Percentiles rank a stretch among this genome's conserved stretches.
These are phyloP conservation scores for Galemys pyrenaicus DNA, from an alignment of 2,113 vertebrate genomes.

Conservation along the genomic window DNA sequence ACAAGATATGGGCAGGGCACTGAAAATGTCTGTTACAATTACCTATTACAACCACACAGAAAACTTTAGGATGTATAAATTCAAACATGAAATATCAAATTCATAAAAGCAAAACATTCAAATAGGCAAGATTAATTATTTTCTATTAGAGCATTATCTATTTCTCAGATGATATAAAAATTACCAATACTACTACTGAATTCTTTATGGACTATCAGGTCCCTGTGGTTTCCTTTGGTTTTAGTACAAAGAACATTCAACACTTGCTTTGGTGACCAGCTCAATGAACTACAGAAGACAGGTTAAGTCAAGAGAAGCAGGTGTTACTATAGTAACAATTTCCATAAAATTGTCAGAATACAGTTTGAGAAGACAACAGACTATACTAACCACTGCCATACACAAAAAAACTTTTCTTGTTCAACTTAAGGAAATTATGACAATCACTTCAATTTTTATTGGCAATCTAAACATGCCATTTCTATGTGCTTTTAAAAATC, in stretches of 20 bases:
- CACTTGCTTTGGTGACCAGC: not conserved
- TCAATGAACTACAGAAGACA: not conserved
- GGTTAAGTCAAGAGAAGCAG: too few relatives aligned
- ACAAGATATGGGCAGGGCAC: not conserved
- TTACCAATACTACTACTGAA: not conserved
- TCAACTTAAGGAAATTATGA: not conserved
- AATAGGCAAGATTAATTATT: not conserved
- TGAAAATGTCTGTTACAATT: not conserved
- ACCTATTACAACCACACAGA: not conserved
- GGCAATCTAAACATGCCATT: constrained; percentile 33
- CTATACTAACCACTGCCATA: not conserved
- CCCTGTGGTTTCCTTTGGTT: not conserved
- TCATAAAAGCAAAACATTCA: not conserved
- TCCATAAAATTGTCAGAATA: not conserved
- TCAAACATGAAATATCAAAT: not conserved
- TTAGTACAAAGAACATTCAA: not conserved
- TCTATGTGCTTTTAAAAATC: constrained; percentile 15
- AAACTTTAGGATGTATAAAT: not conserved
- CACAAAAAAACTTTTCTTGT: not conserved
- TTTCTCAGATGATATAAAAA: constrained; percentile 27
- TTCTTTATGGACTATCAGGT: not conserved
- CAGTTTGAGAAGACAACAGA: not conserved
- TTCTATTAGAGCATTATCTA: not conserved
- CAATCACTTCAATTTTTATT: not conserved
- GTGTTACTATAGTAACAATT: not conserved